Percentiles rank a stretch among this genome's conserved stretches.
phyloP scores from a whole-genome alignment of 2,797 vertebrate species.

The Agapornis canus region DNA sequence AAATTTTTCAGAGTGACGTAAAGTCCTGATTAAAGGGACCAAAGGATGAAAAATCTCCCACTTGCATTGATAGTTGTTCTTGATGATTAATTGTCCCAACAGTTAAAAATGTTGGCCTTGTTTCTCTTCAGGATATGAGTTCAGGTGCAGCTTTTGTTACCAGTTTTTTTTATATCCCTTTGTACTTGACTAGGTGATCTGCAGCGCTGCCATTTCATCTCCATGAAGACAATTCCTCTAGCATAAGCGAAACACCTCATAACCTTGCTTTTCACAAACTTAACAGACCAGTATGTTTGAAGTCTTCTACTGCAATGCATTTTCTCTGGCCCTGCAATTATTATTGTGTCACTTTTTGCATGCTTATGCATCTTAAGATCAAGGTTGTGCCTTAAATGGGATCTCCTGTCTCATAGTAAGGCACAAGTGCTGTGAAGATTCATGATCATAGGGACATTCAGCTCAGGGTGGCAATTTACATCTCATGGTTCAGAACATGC shows the following conservation, averaged over 20 bases:
- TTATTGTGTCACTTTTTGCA: not conserved
- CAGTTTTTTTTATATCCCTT: not conserved
- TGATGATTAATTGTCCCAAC: not conserved
- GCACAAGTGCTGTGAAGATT: not conserved
- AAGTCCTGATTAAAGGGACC: not conserved
- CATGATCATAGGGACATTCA: not conserved
- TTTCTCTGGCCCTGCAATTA: not conserved
- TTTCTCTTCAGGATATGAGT: not conserved
- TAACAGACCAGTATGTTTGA: not conserved
- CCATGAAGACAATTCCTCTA: not conserved
- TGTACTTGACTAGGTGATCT: not conserved
- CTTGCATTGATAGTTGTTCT: not conserved
- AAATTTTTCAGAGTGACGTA: not conserved
- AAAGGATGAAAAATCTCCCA: not conserved
- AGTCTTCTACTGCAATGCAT: not conserved
- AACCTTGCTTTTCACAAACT: not conserved
- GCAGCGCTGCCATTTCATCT: not conserved
- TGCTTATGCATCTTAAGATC: not conserved
- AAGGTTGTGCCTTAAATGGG: not conserved
- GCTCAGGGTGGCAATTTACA: not conserved
- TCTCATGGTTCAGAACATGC: not conserved
- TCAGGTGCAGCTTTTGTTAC: not conserved
- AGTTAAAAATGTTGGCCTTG: not conserved
- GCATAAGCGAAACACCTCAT: not conserved
- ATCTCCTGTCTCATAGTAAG: not conserved